phyloP scores from a whole-genome alignment of 2,113 vertebrate genomes.

The Blennius ocellaris region DNA sequence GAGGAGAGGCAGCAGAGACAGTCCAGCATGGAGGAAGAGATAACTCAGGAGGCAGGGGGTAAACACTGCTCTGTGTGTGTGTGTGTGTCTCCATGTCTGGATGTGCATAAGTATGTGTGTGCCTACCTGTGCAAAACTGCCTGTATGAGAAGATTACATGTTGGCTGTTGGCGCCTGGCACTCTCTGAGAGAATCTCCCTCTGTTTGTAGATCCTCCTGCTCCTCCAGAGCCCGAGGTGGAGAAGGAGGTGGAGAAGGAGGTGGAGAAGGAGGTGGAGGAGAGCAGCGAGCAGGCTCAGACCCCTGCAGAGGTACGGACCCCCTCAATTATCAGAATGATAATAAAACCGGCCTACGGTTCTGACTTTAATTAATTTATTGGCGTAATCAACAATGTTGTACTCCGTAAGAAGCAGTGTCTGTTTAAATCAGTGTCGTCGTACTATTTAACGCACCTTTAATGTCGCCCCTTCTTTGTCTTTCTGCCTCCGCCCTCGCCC shows the following conservation, averaged over 20 bases:
- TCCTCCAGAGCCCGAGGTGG: constrained; percentile 47
- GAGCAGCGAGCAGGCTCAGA: constrained; percentile 32
- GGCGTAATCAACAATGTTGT: no score
- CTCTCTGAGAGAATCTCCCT: constrained; percentile 24
- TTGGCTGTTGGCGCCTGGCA: not conserved
- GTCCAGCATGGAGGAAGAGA: constrained; percentile 74
- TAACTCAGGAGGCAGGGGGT: constrained; percentile 73
- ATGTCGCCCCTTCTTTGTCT: no score
- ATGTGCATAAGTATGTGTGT: constrained; percentile 36
- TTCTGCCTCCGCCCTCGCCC: no score
- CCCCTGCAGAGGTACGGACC: constrained; percentile 49
- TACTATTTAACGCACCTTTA: no score
- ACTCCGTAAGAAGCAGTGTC: no score
- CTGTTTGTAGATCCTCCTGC: constrained; percentile 55
- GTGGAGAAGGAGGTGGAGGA: constrained; percentile 68
- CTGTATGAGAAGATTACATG: not conserved
- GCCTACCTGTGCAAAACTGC: constrained; percentile 39
- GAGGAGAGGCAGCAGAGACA: constrained; percentile 86
- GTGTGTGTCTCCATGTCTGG: constrained; percentile 25
- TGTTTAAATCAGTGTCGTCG: no score
- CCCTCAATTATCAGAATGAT: no score
- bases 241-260: constrained; percentile 70
- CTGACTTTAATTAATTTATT: no score
- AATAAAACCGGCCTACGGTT: no score
- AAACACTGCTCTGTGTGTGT: constrained; percentile 47